Conservation (phyloP, 2,888 invertebrate species). For the Tachina grossa region DNA sequence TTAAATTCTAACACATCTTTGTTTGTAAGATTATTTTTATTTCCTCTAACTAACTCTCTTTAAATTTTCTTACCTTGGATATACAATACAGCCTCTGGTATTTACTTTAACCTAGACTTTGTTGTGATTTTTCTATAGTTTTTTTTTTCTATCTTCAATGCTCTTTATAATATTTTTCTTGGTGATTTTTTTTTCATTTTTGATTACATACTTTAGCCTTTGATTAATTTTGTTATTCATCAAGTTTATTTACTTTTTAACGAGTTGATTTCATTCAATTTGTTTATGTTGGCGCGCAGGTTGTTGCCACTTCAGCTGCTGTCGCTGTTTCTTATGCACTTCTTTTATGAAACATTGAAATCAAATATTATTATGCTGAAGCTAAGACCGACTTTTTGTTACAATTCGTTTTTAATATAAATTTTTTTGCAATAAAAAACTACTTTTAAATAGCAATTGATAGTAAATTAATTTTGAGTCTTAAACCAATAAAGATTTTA, state of each 20-base stretch:
- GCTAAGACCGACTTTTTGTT: not conserved
- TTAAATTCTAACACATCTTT: constrained; percentile 13
- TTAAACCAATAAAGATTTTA: no score
- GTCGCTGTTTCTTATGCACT: constrained; percentile 22
- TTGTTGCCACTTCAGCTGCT: constrained; percentile 54
- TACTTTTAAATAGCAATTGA: no score
- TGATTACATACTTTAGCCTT: constrained; percentile 50
- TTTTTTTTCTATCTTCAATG: constrained; percentile 20
- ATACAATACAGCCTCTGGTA: constrained; percentile 38
- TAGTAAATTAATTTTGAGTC: no score
- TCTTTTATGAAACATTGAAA: constrained; percentile 51
- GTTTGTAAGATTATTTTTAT: not conserved
- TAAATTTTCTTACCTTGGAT: constrained; percentile 62
- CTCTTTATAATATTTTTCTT: not conserved
- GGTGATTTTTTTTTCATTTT: not conserved
- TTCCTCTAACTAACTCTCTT: not conserved
- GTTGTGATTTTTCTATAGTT: constrained; percentile 30
- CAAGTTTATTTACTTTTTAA: constrained; percentile 82
- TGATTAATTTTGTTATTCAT: constrained; percentile 77
- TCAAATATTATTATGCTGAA: not conserved
- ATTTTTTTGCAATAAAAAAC: no score
- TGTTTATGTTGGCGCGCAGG: constrained; percentile 79
- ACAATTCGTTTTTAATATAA: no score
- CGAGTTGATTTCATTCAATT: constrained; percentile 83
- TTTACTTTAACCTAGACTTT: constrained; percentile 71